phyloP scores from a whole-genome alignment of 2,888 invertebrate genomes.

The Scotopteryx bipunctaria region DNA sequence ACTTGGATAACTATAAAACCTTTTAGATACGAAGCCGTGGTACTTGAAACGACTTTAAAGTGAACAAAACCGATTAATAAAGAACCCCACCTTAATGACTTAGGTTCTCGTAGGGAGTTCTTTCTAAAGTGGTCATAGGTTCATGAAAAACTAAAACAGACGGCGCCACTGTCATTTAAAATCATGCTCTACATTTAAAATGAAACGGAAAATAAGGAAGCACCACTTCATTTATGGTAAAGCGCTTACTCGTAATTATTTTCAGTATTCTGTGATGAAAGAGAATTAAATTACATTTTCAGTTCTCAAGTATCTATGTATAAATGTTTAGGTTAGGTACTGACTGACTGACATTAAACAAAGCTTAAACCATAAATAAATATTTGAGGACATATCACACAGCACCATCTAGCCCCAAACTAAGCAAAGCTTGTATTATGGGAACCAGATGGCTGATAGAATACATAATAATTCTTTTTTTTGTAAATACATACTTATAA shows the following conservation, averaged over 20 bases:
- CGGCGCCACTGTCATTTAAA: slow-evolving; percentile 47
- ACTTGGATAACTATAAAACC: slow-evolving; percentile 47
- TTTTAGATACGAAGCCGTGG: slow-evolving; percentile 49
- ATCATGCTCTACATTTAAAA: slow-evolving; percentile 52
- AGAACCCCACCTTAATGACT: slow-evolving; percentile 28
- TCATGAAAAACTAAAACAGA: slow-evolving; percentile 44
- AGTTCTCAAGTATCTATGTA: too few species aligned
- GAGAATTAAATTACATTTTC: too few species aligned
- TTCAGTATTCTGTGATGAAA: too few species aligned
- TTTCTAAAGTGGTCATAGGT: slow-evolving; percentile 34
- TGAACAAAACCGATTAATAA: slow-evolving; percentile 41
- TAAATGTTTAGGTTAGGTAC: too few species aligned
- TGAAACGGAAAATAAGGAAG: slow-evolving; percentile 11
- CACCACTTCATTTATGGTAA: slow-evolving; percentile 12
- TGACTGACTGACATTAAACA: too few species aligned
- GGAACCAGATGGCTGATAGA: too few species aligned
- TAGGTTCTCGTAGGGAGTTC: slow-evolving; percentile 7
- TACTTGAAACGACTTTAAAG: slow-evolving; percentile 42
- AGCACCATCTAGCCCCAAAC: too few species aligned
- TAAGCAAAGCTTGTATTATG: too few species aligned
- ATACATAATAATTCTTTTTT: too few species aligned
- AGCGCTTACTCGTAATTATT: background rate
- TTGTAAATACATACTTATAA: too few species aligned
- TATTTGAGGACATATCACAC: too few species aligned
- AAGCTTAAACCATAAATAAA: too few species aligned